These are phyloP conservation scores for Cherax quadricarinatus DNA, from an alignment of 1,140 invertebrate genomes.

Conservation along the genomic window DNA sequence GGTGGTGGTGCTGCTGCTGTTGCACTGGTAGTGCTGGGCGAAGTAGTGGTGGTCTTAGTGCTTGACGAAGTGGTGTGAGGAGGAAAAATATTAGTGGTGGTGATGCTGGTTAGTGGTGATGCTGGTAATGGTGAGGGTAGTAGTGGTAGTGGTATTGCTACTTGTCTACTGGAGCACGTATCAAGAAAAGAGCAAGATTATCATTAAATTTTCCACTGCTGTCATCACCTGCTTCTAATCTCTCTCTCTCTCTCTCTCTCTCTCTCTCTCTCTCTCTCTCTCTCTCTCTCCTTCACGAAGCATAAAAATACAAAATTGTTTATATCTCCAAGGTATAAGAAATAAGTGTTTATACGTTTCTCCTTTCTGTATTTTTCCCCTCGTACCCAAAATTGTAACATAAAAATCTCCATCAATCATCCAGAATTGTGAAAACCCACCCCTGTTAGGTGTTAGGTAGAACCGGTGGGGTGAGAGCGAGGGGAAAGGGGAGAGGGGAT, in stretches of 20 bases:
- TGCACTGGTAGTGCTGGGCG: too few species aligned
- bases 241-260: background rate
- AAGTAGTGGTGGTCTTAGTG: too few species aligned
- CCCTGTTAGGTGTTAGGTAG: constrained; percentile 58
- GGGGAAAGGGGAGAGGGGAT: constrained; percentile 30
- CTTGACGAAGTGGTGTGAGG: too few species aligned
- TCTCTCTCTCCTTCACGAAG: background rate
- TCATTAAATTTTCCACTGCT: too few species aligned
- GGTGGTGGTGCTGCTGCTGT: too few species aligned
- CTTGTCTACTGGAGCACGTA: too few species aligned
- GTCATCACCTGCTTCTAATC: too few species aligned
- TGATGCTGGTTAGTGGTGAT: too few species aligned
- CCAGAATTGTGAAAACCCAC: constrained; percentile 57
- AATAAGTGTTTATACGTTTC: constrained; percentile 2
- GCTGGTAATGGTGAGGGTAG: too few species aligned
- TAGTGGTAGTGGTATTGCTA: too few species aligned
- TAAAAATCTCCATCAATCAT: constrained; percentile 61
- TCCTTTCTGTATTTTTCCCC: constrained; percentile 6
- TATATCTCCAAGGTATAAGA: background rate
- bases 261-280: constrained; percentile 25
- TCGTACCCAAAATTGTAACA: constrained; percentile 50
- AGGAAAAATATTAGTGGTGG: too few species aligned
- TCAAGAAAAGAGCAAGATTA: too few species aligned
- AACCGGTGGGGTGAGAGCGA: constrained; percentile 43
- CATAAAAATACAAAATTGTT: background rate